Conservation (phyloP, 2,113 vertebrate species). For the Caranx ignobilis region DNA sequence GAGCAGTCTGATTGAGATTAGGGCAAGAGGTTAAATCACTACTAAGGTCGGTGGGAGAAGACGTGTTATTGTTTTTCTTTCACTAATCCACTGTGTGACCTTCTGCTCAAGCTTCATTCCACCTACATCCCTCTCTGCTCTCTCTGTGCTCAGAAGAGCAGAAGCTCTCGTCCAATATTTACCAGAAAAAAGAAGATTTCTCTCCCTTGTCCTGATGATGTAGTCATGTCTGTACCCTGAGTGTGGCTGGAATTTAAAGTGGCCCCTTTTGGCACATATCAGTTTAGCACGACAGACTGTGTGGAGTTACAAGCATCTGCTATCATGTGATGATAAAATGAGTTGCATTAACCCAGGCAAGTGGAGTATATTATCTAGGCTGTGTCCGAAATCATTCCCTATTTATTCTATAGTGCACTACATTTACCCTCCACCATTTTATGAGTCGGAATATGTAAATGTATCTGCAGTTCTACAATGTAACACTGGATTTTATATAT, state of each 20-base stretch:
- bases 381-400: neutral
- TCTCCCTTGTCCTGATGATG: slow-evolving; percentile 55
- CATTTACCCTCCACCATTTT: neutral
- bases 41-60: slow-evolving; percentile 24
- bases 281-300: neutral
- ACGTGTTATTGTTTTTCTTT: slow-evolving; percentile 46
- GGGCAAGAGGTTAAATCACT: slow-evolving; percentile 39
- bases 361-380: neutral
- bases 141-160: neutral
- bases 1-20: slow-evolving; percentile 19
- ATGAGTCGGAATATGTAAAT: neutral
- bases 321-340: slow-evolving; percentile 24
- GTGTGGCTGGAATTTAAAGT: slow-evolving; percentile 58
- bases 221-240: slow-evolving; percentile 33
- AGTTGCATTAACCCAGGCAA: neutral
- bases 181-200: slow-evolving; percentile 48
- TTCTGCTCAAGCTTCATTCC: slow-evolving; percentile 12
- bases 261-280: slow-evolving; percentile 17
- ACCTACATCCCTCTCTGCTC: slow-evolving; percentile 12
- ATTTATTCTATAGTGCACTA: neutral
- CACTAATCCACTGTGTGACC: slow-evolving; percentile 40
- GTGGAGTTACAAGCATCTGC: neutral
- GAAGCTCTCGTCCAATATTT: slow-evolving; percentile 23
- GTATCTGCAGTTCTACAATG: neutral
- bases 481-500: neutral